Percentiles rank a stretch among this genome's conserved stretches.
phyloP scores from a whole-genome alignment of 1,140 invertebrate species.

The Bombus confusus region DNA sequence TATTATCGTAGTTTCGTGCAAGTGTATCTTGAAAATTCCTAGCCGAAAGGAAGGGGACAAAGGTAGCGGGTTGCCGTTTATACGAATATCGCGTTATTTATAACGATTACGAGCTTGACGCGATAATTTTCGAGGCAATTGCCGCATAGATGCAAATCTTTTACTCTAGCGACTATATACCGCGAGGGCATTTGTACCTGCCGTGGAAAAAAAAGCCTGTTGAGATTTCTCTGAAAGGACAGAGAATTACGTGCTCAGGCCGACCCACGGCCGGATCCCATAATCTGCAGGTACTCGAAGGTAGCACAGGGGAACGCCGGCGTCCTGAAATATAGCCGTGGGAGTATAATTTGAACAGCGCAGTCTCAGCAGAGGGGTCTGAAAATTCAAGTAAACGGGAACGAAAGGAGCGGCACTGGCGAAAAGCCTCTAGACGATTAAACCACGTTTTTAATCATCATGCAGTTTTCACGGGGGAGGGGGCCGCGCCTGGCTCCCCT shows the following conservation, averaged over 20 bases:
- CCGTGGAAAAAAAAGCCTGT: conserved; percentile 35
- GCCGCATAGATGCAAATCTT: neutral
- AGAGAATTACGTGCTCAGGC: conserved; percentile 40
- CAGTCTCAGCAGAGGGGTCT: too few relatives aligned
- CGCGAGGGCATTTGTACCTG: conserved; percentile 28
- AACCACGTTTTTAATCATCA: neutral
- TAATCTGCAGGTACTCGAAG: conserved; percentile 38
- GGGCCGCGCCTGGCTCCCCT: too few relatives aligned
- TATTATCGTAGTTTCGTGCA: too few relatives aligned
- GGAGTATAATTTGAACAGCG: neutral
- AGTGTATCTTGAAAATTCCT: neutral
- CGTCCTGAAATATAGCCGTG: neutral
- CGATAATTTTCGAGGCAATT: conserved; percentile 8
- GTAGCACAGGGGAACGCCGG: neutral
- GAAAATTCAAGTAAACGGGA: neutral
- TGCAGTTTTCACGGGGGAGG: neutral
- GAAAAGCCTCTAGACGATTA: neutral
- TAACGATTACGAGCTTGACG: neutral
- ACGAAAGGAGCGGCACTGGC: neutral
- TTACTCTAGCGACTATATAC: neutral
- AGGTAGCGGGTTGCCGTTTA: neutral
- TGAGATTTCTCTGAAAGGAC: conserved; percentile 46
- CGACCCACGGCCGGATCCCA: neutral
- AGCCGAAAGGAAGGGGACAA: neutral
- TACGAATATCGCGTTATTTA: conserved; percentile 17